Conservation (phyloP, 2,888 invertebrate species). For the Sussaba pulchella region DNA sequence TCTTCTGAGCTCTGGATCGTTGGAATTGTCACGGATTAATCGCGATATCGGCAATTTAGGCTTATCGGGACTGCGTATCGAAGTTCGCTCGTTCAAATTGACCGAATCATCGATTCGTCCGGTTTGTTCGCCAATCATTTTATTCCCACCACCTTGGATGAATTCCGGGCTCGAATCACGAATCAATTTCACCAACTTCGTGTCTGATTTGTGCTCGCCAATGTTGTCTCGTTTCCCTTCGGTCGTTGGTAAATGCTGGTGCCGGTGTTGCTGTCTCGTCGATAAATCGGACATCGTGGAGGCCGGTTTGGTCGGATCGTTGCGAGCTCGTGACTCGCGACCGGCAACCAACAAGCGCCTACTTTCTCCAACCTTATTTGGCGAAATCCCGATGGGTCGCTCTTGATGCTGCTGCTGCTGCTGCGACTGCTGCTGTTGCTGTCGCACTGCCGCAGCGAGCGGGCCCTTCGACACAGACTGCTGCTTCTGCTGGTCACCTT, state of each 20-base stretch:
- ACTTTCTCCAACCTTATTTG: conserved; percentile 80
- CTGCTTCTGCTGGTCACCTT: conserved; percentile 63
- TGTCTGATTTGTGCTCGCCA: conserved; percentile 7
- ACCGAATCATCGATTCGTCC: conserved; percentile 10
- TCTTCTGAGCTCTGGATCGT: conserved; percentile 68
- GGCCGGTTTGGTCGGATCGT: conserved; percentile 62
- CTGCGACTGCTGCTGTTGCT: conserved; percentile 67
- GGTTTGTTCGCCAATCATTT: conserved; percentile 3
- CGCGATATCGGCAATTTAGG: conserved; percentile 33
- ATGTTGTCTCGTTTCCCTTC: conserved; percentile 21
- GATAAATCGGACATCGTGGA: conserved; percentile 69
- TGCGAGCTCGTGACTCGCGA: conserved; percentile 70
- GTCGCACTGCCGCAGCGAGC: conserved; percentile 41
- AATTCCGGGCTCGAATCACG: conserved; percentile 8
- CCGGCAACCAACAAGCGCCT: conserved; percentile 69
- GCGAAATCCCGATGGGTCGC: conserved; percentile 72
- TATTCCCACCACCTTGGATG: conserved; percentile 22
- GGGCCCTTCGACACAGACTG: conserved; percentile 71
- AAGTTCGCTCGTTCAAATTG: conserved; percentile 1
- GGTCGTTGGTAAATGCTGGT: conserved; percentile 15
- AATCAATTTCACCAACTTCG: conserved; percentile 23
- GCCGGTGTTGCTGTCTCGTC: conserved; percentile 42
- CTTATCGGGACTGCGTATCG: conserved; percentile 27
- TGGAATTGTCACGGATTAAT: conserved; percentile 28
- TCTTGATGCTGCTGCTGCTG: conserved; percentile 70